A percentile compares a stretch with the other conserved stretches of the same genome.
phyloP scores from a whole-genome alignment of 2,888 invertebrate genomes.

The Lithodes maja region DNA sequence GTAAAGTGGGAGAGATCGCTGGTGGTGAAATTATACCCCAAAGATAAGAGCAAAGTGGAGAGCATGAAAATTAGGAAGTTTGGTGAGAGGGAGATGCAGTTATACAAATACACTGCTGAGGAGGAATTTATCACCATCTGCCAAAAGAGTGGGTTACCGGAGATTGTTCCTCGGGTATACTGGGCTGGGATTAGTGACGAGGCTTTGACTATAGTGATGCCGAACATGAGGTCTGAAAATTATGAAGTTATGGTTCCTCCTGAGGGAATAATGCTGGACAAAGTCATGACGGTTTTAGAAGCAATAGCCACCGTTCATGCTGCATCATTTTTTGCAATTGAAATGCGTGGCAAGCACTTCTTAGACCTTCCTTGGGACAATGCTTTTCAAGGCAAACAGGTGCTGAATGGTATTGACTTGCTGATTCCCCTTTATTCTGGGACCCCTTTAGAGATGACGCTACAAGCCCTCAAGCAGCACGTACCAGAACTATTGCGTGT shows the following conservation, averaged over 20 bases:
- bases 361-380: not conserved
- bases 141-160: slow-evolving; percentile 13
- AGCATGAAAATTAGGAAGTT: slow-evolving; percentile 38
- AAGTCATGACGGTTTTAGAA: not conserved
- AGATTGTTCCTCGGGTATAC: slow-evolving; percentile 54
- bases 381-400: not conserved
- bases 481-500: slow-evolving; percentile 59
- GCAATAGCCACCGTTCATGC: not conserved
- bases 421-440: slow-evolving; percentile 21
- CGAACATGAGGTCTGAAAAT: slow-evolving; percentile 42
- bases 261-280: slow-evolving; percentile 36
- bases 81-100: slow-evolving; percentile 51
- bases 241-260: slow-evolving; percentile 25
- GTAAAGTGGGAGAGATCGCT: slow-evolving; percentile 23
- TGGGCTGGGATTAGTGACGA: slow-evolving; percentile 41
- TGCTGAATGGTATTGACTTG: not conserved
- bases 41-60: not conserved
- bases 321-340: not conserved
- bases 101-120: slow-evolving; percentile 48
- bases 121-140: slow-evolving; percentile 47
- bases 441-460: not conserved
- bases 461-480: slow-evolving; percentile 32
- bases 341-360: not conserved
- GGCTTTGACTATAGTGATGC: slow-evolving; percentile 53
- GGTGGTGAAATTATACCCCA: slow-evolving; percentile 53